Evolutionary conservation across 2,888 invertebrate species (phyloP).

Genomic region (Lobophora halterata): DNA sequence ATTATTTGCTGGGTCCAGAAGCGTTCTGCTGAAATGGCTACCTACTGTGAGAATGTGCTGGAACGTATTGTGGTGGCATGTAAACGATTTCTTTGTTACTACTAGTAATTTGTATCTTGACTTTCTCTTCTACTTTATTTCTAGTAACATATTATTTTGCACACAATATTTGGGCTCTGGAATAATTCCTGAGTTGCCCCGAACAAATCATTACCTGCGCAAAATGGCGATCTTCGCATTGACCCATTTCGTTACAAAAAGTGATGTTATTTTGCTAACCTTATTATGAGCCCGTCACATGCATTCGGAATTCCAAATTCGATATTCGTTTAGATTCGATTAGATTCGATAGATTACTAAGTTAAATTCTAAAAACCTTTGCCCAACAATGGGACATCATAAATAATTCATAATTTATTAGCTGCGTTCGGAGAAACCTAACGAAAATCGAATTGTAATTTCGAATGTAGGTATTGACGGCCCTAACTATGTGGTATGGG

Average conservation of each 20-base stretch:
- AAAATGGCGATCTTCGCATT: slow-evolving; percentile 2
- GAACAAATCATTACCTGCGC: slow-evolving; percentile 1
- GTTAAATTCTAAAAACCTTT: too few relatives aligned
- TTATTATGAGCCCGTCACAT: too few relatives aligned
- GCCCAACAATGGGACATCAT: too few relatives aligned
- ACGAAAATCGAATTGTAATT: too few relatives aligned
- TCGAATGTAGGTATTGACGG: too few relatives aligned
- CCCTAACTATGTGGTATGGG: slow-evolving; percentile 7
- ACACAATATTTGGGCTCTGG: slow-evolving; percentile 22
- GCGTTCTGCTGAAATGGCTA: slow-evolving; percentile 54
- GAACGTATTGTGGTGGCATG: slow-evolving; percentile 65
- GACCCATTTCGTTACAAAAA: background rate
- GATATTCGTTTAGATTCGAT: too few relatives aligned
- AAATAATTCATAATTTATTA: too few relatives aligned
- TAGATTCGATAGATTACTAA: too few relatives aligned
- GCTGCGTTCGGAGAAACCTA: too few relatives aligned
- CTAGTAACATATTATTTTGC: slow-evolving; percentile 33
- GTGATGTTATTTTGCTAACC: slow-evolving; percentile 12
- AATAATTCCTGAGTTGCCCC: slow-evolving; percentile 15
- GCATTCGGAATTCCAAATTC: too few relatives aligned
- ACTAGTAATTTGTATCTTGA: slow-evolving; percentile 32
- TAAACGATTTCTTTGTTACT: slow-evolving; percentile 37
- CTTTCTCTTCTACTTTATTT: slow-evolving; percentile 31
- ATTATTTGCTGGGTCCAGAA: slow-evolving; percentile 50
- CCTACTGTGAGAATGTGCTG: slow-evolving; percentile 59